A percentile compares a stretch with the other conserved stretches of the same genome.
These are phyloP conservation scores for Dicentrarchus labrax DNA, from an alignment of 2,113 vertebrate species.

Conservation along the genomic window DNA sequence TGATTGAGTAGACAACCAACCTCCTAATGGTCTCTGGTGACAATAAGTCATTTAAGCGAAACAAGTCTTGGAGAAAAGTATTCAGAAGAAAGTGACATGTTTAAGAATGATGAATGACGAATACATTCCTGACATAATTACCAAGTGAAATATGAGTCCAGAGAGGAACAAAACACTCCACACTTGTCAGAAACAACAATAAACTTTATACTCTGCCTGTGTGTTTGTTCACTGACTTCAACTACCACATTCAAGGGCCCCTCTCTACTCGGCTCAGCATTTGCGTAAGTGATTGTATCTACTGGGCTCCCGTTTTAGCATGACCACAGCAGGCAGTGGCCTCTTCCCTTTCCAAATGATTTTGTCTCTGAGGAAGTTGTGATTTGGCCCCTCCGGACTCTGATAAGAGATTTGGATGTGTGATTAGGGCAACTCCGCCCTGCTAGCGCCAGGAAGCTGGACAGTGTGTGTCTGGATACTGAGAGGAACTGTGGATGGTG, in stretches of 20 bases:
- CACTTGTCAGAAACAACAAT: conserved; percentile 49
- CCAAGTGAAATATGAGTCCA: neutral
- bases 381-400: conserved; percentile 65
- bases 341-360: conserved; percentile 74
- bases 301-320: conserved; percentile 34
- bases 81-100: neutral
- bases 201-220: neutral
- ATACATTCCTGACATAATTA: conserved; percentile 23
- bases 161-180: conserved; percentile 20
- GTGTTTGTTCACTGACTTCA: neutral
- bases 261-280: neutral
- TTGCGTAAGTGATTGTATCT: conserved; percentile 59
- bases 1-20: too few relatives aligned
- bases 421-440: conserved; percentile 70
- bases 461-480: conserved; percentile 34
- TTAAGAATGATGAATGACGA: neutral
- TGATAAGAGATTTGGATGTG: conserved; percentile 67
- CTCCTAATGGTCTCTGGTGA: too few relatives aligned
- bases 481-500: conserved; percentile 28
- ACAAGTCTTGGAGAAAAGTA: neutral
- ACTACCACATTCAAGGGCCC: neutral
- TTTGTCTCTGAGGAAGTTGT: conserved; percentile 76
- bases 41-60: neutral
- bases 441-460: conserved; percentile 60
- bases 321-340: conserved; percentile 38